Conservation (phyloP, 2,888 invertebrate genomes). For the Aleiodes leptofemur region DNA sequence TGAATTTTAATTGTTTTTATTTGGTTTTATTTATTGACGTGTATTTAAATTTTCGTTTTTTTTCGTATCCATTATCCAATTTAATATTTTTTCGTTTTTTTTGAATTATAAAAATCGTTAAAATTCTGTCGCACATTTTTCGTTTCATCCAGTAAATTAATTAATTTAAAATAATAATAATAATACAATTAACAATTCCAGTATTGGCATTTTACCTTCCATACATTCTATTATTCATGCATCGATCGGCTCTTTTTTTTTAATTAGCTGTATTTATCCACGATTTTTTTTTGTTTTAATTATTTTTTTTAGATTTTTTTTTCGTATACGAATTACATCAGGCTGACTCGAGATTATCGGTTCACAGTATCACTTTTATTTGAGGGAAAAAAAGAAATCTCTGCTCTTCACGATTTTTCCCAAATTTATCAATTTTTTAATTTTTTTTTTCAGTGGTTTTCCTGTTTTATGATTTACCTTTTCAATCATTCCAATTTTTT, state of each 20-base stretch:
- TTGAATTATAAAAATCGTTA: not conserved
- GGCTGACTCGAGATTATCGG: conserved; percentile 26
- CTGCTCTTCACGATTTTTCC: not conserved
- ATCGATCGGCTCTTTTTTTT: conserved; percentile 18
- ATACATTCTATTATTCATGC: not conserved
- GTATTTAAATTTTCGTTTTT: no score
- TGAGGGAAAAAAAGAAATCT: conserved; percentile 6
- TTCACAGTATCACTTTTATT: conserved; percentile 22
- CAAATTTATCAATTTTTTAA: not conserved
- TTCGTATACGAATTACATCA: conserved; percentile 40
- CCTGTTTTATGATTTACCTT: no score
- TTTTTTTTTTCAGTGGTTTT: not conserved
- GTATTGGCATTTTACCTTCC: conserved; percentile 29
- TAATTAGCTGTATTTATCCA: conserved; percentile 4
- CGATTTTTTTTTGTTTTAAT: conserved; percentile 1
- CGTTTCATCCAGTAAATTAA: no score
- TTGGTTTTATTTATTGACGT: no score
- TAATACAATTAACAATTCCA: conserved; percentile 25
- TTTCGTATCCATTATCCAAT: no score
- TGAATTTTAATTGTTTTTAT: not conserved
- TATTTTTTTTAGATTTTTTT: not conserved
- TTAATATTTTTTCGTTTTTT: no score
- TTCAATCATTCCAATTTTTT: no score
- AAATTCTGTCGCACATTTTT: conserved; percentile 3
- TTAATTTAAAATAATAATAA: not conserved